These are phyloP conservation scores for Caenorhabditis wallacei DNA, from an alignment of 2,888 invertebrate species.

Conservation along the genomic window DNA sequence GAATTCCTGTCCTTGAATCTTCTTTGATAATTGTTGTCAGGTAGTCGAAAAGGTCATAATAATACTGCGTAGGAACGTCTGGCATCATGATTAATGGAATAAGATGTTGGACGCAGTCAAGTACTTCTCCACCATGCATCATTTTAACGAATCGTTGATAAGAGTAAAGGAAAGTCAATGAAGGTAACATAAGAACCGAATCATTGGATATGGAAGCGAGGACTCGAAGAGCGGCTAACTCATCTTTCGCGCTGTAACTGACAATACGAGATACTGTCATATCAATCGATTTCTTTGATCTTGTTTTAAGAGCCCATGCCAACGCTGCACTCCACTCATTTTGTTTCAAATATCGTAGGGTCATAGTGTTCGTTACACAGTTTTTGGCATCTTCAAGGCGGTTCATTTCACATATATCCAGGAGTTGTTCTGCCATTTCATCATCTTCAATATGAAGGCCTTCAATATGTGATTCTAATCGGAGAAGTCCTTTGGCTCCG, in stretches of 20 bases:
- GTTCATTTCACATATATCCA: conserved; percentile 57
- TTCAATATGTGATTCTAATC: conserved; percentile 66
- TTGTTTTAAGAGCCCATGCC: conserved; percentile 68
- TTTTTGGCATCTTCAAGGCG: conserved; percentile 63
- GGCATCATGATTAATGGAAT: conserved; percentile 66
- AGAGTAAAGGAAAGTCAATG: conserved; percentile 63
- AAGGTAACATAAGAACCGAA: conserved; percentile 62
- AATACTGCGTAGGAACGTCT: conserved; percentile 66
- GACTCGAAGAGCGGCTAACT: conserved; percentile 54
- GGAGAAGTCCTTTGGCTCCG: conserved; percentile 63
- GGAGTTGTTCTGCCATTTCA: conserved; percentile 66
- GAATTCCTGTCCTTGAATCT: conserved; percentile 51
- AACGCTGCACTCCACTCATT: conserved; percentile 69
- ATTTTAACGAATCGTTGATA: conserved; percentile 67
- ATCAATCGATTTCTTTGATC: conserved; percentile 67
- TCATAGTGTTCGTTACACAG: conserved; percentile 71
- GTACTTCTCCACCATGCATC: conserved; percentile 63
- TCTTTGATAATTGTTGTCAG: conserved; percentile 62
- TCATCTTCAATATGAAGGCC: conserved; percentile 68
- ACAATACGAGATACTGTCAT: conserved; percentile 67
- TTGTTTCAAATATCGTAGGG: conserved; percentile 63
- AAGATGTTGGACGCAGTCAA: conserved; percentile 58
- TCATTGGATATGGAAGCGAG: conserved; percentile 30
- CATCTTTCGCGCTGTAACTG: conserved; percentile 48
- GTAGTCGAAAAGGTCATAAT: conserved; percentile 67